Evolutionary conservation across 2,113 vertebrate genomes (phyloP).

Genomic region (Thryonomys swinderianus): DNA sequence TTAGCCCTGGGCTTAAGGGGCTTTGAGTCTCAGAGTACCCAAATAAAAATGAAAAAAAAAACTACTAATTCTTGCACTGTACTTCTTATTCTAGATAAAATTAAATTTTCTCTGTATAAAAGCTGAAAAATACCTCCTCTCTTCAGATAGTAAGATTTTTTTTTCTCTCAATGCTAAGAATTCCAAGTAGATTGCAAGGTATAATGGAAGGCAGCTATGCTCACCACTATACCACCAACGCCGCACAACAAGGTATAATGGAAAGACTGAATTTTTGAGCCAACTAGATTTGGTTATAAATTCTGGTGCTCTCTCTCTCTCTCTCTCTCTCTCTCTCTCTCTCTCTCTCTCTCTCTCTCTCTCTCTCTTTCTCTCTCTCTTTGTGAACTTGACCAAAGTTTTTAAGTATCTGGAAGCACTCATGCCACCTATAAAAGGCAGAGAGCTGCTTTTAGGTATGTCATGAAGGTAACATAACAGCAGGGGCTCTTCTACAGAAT

Average conservation of each 20-base stretch:
- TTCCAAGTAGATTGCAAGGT: not conserved
- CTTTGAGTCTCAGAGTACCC: not conserved
- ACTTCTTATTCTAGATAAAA: conserved; percentile 52
- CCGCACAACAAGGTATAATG: no score
- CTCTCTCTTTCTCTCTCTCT: not conserved
- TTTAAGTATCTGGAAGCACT: not conserved
- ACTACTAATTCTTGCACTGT: conserved; percentile 10
- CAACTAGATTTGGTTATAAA: not conserved
- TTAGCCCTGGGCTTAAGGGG: conserved; percentile 40
- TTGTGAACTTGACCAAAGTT: not conserved
- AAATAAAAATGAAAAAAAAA: conserved; percentile 38
- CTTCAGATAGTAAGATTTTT: not conserved
- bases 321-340: not conserved
- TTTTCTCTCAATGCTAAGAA: conserved; percentile 16
- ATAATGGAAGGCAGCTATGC: no score
- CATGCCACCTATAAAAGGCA: not conserved
- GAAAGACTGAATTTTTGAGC: not conserved
- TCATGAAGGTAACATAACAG: not conserved
- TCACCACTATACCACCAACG: no score
- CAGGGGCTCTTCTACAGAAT: not conserved
- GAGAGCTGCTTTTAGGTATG: not conserved
- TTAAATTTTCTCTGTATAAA: conserved; percentile 66
- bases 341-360: not conserved
- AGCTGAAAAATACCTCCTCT: conserved; percentile 11
- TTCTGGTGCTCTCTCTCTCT: not conserved